Base-by-base conservation (phyloP, 1,140 invertebrate genomes). In the Hylyphantes graminicola region DNA sequence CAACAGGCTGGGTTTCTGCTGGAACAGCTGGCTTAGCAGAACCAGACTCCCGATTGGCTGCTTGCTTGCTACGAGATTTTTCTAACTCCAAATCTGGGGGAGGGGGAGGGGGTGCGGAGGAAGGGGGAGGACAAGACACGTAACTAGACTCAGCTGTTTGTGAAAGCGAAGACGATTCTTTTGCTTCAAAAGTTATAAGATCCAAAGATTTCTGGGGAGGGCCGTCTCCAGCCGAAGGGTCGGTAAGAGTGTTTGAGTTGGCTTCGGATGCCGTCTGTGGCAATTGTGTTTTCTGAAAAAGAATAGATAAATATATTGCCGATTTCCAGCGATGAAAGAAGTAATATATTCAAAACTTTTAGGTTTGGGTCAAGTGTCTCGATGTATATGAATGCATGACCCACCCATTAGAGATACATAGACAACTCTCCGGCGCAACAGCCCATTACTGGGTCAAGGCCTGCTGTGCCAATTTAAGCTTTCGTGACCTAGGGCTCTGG, bases 61-160 rank as follows among this genome's bases (percentile, higher is more conserved):
- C 35, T 35, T 35, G 35, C 5, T 12, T 57, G 9, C 9, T 15
- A 0, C 9, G 8, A 21, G 50, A 48, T 17, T 12, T 59, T 2
- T 17, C 6, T 17, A 57, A 53, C 35, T 77, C 61, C 13, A 84
- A 48, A 51, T 74, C 54, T 13, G 80, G 59, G 15, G 82, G 82
- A 13, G 82, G 82, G 9, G 81, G 81, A 53, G 82, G 79, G 15
- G 77, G 77, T 0, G 77, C 21, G 7, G n/a, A n/a, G n/a, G 65
- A 74, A 64, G 79, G 79, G 15, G 79, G 79, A n/a, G 79, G 68
- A 35, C 50, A 64, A n/a, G 79, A 64, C 8, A 59, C 67, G 54
- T 73, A 73, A 48, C 21, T 74, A 9, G 50, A 2, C 12, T 68
- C 53, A 9, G 21, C 48, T 17, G 54, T 53, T 19, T 5, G 11